Evolutionary conservation across 2,888 invertebrate species (phyloP).

Genomic region (Drosophila silvestris): DNA sequence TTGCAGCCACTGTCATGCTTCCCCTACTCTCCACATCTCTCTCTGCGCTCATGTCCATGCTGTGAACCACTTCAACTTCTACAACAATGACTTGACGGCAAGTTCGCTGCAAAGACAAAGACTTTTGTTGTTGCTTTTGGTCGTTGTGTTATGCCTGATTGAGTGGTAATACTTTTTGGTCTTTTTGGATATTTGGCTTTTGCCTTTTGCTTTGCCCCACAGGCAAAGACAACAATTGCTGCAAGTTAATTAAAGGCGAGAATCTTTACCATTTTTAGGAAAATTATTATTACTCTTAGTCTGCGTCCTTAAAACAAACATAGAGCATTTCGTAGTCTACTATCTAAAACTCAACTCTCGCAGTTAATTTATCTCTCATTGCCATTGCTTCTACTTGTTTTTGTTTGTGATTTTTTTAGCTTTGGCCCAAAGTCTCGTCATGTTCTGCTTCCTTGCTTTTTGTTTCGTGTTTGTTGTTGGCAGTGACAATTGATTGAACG

Average conservation of each 20-base stretch:
- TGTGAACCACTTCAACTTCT: conserved; percentile 34
- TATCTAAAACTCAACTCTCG: neutral
- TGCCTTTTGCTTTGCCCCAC: conserved; percentile 6
- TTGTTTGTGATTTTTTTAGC: conserved; percentile 11
- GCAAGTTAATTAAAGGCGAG: neutral
- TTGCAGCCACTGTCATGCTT: conserved; percentile 19
- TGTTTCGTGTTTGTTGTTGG: conserved; percentile 39
- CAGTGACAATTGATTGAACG: conserved; percentile 79
- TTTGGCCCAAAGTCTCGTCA: conserved; percentile 62
- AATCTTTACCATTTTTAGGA: neutral
- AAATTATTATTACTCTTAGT: neutral
- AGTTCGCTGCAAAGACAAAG: conserved; percentile 66
- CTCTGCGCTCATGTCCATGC: neutral
- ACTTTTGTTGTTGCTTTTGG: conserved; percentile 37
- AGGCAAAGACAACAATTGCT: conserved; percentile 4
- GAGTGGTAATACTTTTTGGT: conserved; percentile 66
- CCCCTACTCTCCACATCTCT: conserved; percentile 1
- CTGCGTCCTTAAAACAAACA: neutral
- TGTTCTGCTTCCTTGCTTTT: conserved; percentile 38
- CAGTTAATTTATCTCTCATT: conserved; percentile 27
- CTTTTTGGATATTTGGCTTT: conserved; percentile 11
- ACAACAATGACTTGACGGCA: conserved; percentile 77
- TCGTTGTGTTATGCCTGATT: conserved; percentile 55
- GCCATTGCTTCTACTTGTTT: conserved; percentile 9
- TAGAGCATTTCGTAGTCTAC: conserved; percentile 23